phyloP scores from a whole-genome alignment of 2,797 vertebrate species.

The Manis javanica region DNA sequence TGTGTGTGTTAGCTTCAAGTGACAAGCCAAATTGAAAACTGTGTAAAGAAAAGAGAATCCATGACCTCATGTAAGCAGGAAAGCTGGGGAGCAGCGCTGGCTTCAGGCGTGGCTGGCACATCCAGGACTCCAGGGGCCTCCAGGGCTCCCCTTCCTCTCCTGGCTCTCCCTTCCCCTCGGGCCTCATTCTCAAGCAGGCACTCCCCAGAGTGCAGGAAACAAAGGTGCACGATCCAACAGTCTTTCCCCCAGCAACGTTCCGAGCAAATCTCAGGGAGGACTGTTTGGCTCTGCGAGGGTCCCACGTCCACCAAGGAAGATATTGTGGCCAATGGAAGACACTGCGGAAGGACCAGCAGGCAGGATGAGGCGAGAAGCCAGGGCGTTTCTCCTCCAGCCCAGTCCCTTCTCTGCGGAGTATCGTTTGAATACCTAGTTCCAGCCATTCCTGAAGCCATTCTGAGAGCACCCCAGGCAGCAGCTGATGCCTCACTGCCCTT shows the following conservation, averaged over 20 bases:
- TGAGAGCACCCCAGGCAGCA: background rate
- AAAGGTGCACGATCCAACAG: background rate
- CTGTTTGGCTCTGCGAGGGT: background rate
- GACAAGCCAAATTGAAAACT: background rate
- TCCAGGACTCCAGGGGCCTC: background rate
- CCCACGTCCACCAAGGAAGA: background rate
- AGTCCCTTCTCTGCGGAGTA: background rate
- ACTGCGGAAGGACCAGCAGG: background rate
- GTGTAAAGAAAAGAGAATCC: background rate
- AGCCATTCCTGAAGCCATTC: background rate
- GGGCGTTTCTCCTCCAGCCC: accelerated
- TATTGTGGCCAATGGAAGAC: background rate
- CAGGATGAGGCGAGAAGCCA: background rate
- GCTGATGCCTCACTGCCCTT: background rate
- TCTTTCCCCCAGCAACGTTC: background rate
- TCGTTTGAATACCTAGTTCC: background rate
- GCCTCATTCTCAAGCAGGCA: background rate
- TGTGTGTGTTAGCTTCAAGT: background rate
- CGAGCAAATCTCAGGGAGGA: background rate
- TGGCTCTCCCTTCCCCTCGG: background rate
- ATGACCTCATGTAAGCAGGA: background rate
- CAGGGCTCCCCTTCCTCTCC: background rate
- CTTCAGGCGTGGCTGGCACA: background rate
- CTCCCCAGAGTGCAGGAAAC: background rate
- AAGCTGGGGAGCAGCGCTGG: background rate